phyloP scores from a whole-genome alignment of 2,888 invertebrate genomes.

The Lobophora halterata region DNA sequence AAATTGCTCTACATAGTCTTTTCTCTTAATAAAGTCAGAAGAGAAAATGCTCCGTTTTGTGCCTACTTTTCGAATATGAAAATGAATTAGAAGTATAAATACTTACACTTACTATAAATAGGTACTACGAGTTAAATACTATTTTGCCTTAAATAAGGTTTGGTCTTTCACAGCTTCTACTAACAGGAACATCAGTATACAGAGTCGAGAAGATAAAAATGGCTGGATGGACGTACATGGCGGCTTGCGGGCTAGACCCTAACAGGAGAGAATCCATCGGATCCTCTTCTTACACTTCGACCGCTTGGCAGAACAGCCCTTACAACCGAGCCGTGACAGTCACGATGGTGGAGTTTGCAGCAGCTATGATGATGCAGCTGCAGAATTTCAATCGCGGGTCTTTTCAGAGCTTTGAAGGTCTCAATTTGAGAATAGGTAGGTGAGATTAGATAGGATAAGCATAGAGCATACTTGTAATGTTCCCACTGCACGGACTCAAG shows the following conservation, averaged over 20 bases:
- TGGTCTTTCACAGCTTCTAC: slow-evolving; percentile 82
- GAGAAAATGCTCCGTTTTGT: too few species aligned
- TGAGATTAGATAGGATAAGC: too few species aligned
- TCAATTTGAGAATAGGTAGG: slow-evolving; percentile 87
- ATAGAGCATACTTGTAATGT: too few species aligned
- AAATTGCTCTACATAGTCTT: slow-evolving; percentile 11
- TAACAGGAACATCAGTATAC: slow-evolving; percentile 80
- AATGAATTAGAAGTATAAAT: too few species aligned
- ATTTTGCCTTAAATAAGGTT: too few species aligned
- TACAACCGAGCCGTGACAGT: slow-evolving; percentile 67
- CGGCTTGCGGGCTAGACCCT: slow-evolving; percentile 94
- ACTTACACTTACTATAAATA: too few species aligned
- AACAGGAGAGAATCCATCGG: slow-evolving; percentile 83
- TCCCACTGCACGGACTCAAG: too few species aligned
- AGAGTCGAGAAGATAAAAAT: slow-evolving; percentile 98
- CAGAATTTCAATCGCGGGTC: slow-evolving; percentile 81
- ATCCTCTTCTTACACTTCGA: slow-evolving; percentile 47
- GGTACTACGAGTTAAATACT: too few species aligned
- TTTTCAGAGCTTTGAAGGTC: slow-evolving; percentile 81
- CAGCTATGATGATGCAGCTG: slow-evolving; percentile 74
- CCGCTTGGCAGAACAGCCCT: slow-evolving; percentile 49
- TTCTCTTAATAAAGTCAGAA: slow-evolving; percentile 1
- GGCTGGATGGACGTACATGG: slow-evolving; percentile 98
- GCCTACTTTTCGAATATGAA: too few species aligned
- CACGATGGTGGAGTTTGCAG: slow-evolving; percentile 75